These are phyloP conservation scores for Zonotrichia leucophrys DNA, from an alignment of 2,113 vertebrate genomes.

Conservation along the genomic window DNA sequence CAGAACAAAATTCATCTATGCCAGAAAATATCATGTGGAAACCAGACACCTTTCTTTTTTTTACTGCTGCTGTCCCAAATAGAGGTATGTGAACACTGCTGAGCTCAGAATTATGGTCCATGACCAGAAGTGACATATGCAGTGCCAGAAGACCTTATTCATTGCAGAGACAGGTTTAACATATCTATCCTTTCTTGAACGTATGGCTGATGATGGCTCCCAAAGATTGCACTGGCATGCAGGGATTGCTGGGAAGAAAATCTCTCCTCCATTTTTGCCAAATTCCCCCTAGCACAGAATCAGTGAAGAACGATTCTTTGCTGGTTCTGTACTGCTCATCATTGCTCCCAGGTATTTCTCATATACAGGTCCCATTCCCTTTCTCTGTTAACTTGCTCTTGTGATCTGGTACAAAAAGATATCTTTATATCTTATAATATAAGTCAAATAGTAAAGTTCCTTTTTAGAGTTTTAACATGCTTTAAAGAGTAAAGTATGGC, in stretches of 20 bases:
- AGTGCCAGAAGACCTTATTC: not conserved
- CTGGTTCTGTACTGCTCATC: not conserved
- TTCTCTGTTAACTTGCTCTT: not conserved
- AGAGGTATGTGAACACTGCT: not conserved
- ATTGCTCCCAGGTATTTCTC: not conserved
- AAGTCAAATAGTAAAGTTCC: not conserved
- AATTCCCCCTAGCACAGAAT: not conserved
- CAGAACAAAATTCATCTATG: not conserved
- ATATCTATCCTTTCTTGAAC: not conserved
- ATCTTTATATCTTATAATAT: not conserved
- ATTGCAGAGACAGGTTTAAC: not conserved
- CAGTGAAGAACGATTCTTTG: not conserved
- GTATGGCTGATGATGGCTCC: not conserved
- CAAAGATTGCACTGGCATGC: not conserved
- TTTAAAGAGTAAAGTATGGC: not conserved
- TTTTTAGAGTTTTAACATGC: not conserved
- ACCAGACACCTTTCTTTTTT: constrained; percentile 23
- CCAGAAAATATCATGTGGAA: constrained; percentile 31
- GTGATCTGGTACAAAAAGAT: not conserved
- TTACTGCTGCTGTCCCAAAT: constrained; percentile 19
- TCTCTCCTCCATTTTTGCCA: not conserved
- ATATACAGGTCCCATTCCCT: not conserved
- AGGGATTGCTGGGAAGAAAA: not conserved
- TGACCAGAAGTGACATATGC: constrained; percentile 4
- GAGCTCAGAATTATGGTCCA: constrained; percentile 12